A percentile compares a stretch with the other conserved stretches of the same genome.
Evolutionary conservation across 1,140 invertebrate species (phyloP).

Genomic region (Pygmarrhopalites habei): DNA sequence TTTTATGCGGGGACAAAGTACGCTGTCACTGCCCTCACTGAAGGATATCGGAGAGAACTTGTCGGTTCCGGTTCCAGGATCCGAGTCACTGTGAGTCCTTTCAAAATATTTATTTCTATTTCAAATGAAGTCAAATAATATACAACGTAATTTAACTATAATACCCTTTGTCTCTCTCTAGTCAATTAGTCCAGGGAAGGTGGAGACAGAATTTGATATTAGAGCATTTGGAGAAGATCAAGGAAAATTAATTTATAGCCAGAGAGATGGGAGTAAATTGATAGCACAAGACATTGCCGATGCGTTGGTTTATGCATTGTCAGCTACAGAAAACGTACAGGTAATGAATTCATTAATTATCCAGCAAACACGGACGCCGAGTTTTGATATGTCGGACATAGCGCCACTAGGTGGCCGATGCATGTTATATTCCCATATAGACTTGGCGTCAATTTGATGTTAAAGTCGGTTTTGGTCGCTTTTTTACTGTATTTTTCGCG

Average conservation of each 20-base stretch:
- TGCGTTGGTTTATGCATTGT: conserved; percentile 52
- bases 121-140: not conserved
- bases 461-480: no score
- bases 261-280: no score
- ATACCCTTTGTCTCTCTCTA: conserved; percentile 32
- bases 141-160: not conserved
- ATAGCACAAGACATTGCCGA: conserved; percentile 50
- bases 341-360: no score
- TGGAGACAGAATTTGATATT: conserved; percentile 49
- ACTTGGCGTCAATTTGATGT: no score
- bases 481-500: no score
- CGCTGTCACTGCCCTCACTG: conserved; percentile 45
- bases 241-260: conserved; percentile 16
- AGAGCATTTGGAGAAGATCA: conserved; percentile 22
- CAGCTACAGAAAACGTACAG: conserved; percentile 55
- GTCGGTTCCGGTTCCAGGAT: not conserved
- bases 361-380: no score
- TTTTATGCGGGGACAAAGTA: conserved; percentile 47
- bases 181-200: conserved; percentile 54
- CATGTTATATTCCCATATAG: no score
- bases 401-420: no score
- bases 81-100: conserved; percentile 4
- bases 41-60: conserved; percentile 30
- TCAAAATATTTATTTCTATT: not conserved
- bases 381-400: no score